Evolutionary conservation across 2,113 vertebrate genomes (phyloP).

Genomic region (Otolemur garnettii): DNA sequence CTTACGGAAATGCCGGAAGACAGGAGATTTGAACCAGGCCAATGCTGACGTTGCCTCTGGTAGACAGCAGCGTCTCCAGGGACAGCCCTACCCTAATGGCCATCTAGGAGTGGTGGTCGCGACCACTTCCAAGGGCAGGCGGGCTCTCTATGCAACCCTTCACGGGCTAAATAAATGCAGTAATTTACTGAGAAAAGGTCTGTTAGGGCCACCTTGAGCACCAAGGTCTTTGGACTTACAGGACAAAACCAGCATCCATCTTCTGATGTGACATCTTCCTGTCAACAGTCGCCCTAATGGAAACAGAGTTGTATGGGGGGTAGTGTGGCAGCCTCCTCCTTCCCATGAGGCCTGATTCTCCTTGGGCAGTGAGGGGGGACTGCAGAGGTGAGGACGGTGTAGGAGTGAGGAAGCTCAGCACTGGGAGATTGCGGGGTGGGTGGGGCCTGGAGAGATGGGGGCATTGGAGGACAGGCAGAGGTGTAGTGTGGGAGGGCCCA

Average conservation of each 20-base stretch:
- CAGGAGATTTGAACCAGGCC: background rate
- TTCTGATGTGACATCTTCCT: constrained; percentile 4
- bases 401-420: background rate
- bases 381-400: background rate
- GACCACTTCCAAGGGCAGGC: constrained; percentile 47
- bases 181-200: constrained; percentile 72
- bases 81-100: background rate
- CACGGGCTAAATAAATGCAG: constrained; percentile 68
- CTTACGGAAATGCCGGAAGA: rapidly evolving
- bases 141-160: constrained; percentile 65
- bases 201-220: constrained; percentile 7
- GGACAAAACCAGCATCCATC: constrained; percentile 56
- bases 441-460: background rate
- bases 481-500: rapidly evolving
- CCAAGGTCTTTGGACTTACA: constrained; percentile 23
- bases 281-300: constrained; percentile 50
- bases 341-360: background rate
- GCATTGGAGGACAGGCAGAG: background rate
- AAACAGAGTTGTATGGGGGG: background rate
- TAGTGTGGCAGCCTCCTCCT: background rate
- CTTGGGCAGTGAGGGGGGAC: background rate
- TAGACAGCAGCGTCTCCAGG: background rate
- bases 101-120: background rate
- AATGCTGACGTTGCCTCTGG: background rate
- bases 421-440: rapidly evolving